phyloP scores from a whole-genome alignment of 2,113 vertebrate genomes.

The Pipra filicauda region DNA sequence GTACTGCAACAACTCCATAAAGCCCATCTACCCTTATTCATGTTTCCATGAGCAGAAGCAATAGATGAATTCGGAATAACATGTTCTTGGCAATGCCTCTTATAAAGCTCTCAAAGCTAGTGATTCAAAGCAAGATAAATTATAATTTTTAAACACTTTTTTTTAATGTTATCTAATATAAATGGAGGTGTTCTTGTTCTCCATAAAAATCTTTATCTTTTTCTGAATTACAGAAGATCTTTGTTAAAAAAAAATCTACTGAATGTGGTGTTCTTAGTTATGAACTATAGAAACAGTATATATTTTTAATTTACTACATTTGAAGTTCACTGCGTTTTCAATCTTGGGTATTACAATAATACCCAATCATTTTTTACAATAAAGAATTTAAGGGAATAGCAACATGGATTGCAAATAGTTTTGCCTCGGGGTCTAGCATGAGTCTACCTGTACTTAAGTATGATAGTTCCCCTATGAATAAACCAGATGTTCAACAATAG shows the following conservation, averaged over 20 bases:
- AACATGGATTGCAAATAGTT: not conserved
- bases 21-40: not conserved
- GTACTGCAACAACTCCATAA: not conserved
- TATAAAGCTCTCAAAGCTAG: not conserved
- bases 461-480: constrained; percentile 1
- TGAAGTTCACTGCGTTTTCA: not conserved
- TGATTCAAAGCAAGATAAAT: not conserved
- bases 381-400: not conserved
- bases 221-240: not conserved
- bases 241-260: not conserved
- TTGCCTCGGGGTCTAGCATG: not conserved
- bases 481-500: constrained; percentile 11
- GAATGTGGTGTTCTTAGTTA: not conserved
- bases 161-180: not conserved
- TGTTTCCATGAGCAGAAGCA: not conserved
- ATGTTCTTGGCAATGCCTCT: not conserved
- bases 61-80: not conserved
- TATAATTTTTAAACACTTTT: not conserved
- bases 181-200: not conserved
- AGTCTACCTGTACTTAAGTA: not conserved
- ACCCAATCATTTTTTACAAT: not conserved
- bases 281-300: not conserved
- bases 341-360: not conserved
- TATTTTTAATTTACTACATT: not conserved
- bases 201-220: not conserved